These are phyloP conservation scores for Bombyx mori DNA, from an alignment of 1,140 invertebrate genomes.

Conservation along the genomic window ASM3026992v2 NC_085112.1:3951001-3951500, in stretches of 20 bases:
- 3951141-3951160: conserved; percentile 21
- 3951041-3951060: no score
- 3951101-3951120: no score
- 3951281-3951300: conserved; percentile 4
- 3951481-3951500: conserved; percentile 11
- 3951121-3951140: no score
- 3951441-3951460: conserved; percentile 17
- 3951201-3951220: conserved; percentile 56
- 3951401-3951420: conserved; percentile 19
- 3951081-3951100: no score
- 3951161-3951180: conserved; percentile 47
- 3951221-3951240: conserved; percentile 64
- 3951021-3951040: no score
- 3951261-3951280: conserved; percentile 27
- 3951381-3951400: conserved; percentile 19
- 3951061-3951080: no score
- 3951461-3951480: conserved; percentile 6
- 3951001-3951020: no score
- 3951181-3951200: conserved; percentile 51
- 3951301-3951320: conserved; percentile 10
- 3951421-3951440: conserved; percentile 14
- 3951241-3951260: conserved; percentile 31
- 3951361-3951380: not conserved
- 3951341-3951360: no score
- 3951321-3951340: no score